Evolutionary conservation across 2,888 invertebrate species (phyloP).

Genomic region (Drosophila monieri): DNA sequence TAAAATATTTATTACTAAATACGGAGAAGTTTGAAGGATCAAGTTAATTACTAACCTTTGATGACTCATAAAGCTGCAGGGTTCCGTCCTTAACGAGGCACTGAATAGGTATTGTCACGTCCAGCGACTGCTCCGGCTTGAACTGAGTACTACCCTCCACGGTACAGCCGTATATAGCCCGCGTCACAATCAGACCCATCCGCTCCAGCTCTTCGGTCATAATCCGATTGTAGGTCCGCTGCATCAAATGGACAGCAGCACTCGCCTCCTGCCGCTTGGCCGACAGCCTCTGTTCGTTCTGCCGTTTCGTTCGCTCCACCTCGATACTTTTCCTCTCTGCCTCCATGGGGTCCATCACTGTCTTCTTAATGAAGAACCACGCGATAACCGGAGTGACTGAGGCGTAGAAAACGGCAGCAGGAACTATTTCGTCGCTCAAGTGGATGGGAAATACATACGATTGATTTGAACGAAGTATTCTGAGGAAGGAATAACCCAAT

Average conservation of each 20-base stretch:
- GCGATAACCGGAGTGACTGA: slow-evolving; percentile 93
- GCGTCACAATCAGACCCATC: slow-evolving; percentile 93
- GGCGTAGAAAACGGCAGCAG: slow-evolving; percentile 96
- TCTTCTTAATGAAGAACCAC: slow-evolving; percentile 92
- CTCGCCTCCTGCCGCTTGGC: slow-evolving; percentile 93
- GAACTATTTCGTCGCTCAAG: slow-evolving; percentile 94
- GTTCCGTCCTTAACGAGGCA: slow-evolving; percentile 96
- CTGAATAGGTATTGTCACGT: slow-evolving; percentile 97
- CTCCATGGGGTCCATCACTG: slow-evolving; percentile 93
- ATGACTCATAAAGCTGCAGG: slow-evolving; percentile 91
- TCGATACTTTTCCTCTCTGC: slow-evolving; percentile 91
- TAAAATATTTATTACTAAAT: not conserved
- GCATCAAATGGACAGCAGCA: slow-evolving; percentile 95
- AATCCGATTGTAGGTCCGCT: slow-evolving; percentile 93
- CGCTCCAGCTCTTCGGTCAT: slow-evolving; percentile 91
- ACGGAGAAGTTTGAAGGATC: not conserved
- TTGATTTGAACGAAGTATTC: slow-evolving; percentile 94
- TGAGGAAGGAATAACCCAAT: slow-evolving; percentile 77
- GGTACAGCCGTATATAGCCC: slow-evolving; percentile 92
- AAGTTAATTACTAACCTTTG: slow-evolving; percentile 87
- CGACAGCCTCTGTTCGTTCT: slow-evolving; percentile 89
- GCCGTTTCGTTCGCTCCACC: slow-evolving; percentile 92
- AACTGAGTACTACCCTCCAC: slow-evolving; percentile 78
- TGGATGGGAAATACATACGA: slow-evolving; percentile 95
- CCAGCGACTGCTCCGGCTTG: slow-evolving; percentile 86